Evolutionary conservation across 2,888 invertebrate genomes (phyloP).

Genomic region (Hirtodrosophila cameraria): DNA sequence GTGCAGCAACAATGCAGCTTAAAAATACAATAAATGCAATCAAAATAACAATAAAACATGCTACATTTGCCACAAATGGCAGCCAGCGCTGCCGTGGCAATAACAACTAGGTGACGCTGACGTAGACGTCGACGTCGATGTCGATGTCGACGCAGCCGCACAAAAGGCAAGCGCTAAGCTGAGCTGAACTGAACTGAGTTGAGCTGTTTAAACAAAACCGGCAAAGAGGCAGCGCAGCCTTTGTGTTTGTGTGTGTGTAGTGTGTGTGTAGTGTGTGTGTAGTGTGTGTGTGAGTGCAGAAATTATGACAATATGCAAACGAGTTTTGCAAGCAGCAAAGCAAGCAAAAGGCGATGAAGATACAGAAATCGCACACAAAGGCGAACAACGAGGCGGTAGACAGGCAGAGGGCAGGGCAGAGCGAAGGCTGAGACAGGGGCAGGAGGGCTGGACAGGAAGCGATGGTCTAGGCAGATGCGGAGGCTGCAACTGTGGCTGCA

Average conservation of each 20-base stretch:
- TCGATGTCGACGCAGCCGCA: conserved; percentile 13
- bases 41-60: conserved; percentile 82
- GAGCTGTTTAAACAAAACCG: conserved; percentile 67
- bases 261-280: conserved; percentile 17
- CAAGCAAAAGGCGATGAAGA: conserved; percentile 54
- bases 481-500: conserved; percentile 43
- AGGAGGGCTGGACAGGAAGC: conserved; percentile 50
- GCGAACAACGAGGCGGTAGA: conserved; percentile 59
- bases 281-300: conserved; percentile 56
- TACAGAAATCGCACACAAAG: conserved; percentile 64
- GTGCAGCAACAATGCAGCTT: conserved; percentile 75
- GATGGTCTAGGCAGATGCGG: conserved; percentile 55
- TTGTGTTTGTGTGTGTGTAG: conserved; percentile 14
- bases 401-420: conserved; percentile 26
- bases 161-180: conserved; percentile 40
- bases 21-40: conserved; percentile 81
- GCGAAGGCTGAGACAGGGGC: conserved; percentile 29
- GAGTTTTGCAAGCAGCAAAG: conserved; percentile 66
- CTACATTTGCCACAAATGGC: conserved; percentile 78
- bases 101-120: conserved; percentile 33
- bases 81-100: conserved; percentile 42
- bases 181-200: conserved; percentile 44
- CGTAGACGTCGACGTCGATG: not conserved
- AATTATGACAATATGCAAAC: conserved; percentile 80
- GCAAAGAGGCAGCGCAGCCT: conserved; percentile 23